A percentile compares a stretch with the other conserved stretches of the same genome.
These are phyloP conservation scores for Passer montanus DNA, from an alignment of 2,113 vertebrate genomes.

Conservation along the genomic window DNA sequence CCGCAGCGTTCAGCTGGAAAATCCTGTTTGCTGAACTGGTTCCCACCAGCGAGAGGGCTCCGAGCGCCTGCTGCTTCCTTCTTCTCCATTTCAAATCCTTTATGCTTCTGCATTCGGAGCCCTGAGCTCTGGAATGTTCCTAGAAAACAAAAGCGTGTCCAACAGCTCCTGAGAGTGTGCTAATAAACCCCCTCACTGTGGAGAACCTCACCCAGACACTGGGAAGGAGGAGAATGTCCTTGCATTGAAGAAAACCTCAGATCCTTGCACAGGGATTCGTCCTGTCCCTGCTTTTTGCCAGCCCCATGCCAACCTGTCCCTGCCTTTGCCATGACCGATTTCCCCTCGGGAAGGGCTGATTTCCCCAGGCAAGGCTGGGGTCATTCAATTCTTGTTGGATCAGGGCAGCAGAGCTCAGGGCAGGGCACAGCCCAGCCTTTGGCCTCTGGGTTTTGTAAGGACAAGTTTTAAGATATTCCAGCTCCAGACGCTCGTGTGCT, in stretches of 20 bases:
- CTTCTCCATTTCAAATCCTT: not conserved
- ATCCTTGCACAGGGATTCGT: not conserved
- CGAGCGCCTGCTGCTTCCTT: not conserved
- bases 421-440: not conserved
- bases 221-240: not conserved
- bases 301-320: not conserved
- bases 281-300: not conserved
- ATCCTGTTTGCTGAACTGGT: not conserved
- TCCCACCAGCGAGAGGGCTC: not conserved
- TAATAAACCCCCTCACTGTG: not conserved
- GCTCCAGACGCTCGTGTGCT: rapidly evolving
- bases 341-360: not conserved
- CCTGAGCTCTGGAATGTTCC: not conserved
- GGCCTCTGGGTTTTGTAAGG: not conserved
- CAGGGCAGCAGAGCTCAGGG: not conserved
- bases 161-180: not conserved
- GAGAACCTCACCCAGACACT: not conserved
- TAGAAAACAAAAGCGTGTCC: not conserved
- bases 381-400: not conserved
- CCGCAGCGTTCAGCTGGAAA: not conserved
- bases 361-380: not conserved
- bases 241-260: not conserved
- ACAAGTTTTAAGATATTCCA: not conserved
- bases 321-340: rapidly evolving
- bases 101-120: not conserved